phyloP scores from a whole-genome alignment of 1,140 invertebrate genomes.

The Drosophila trapezifrons region DNA sequence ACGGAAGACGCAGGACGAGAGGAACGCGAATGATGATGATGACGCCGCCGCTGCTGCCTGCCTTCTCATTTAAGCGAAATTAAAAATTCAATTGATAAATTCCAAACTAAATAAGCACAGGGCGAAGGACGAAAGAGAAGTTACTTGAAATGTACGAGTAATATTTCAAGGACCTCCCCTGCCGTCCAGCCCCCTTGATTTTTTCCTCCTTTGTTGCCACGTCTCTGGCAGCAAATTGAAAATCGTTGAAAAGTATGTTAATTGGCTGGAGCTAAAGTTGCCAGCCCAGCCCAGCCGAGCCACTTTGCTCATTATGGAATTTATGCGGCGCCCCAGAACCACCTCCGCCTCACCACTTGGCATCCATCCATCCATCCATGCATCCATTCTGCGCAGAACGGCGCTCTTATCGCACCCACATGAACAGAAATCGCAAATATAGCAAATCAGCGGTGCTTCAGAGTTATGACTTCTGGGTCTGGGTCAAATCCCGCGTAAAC shows the following conservation, averaged over 20 bases:
- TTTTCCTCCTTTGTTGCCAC: slow-evolving; percentile 43
- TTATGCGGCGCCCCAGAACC: slow-evolving; percentile 8
- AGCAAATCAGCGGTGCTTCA: slow-evolving; percentile 39
- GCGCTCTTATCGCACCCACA: slow-evolving; percentile 66
- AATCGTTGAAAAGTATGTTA: slow-evolving; percentile 68
- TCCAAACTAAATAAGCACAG: slow-evolving; percentile 45
- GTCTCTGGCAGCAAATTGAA: slow-evolving; percentile 51
- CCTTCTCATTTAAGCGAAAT: slow-evolving; percentile 61
- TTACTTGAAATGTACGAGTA: slow-evolving; percentile 34
- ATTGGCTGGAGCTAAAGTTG: slow-evolving; percentile 50
- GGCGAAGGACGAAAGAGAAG: slow-evolving; percentile 1
- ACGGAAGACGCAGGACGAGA: slow-evolving; percentile 10
- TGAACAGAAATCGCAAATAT: slow-evolving; percentile 17
- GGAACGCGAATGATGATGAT: slow-evolving; percentile 19
- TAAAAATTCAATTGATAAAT: slow-evolving; percentile 79
- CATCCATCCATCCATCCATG: neutral
- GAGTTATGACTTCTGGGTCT: slow-evolving; percentile 45
- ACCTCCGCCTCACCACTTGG: neutral
- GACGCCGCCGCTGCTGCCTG: slow-evolving; percentile 18
- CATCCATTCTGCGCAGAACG: slow-evolving; percentile 15
- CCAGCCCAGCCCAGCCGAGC: slow-evolving; percentile 1
- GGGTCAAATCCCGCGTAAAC: slow-evolving; percentile 65
- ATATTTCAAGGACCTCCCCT: slow-evolving; percentile 28
- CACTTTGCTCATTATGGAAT: slow-evolving; percentile 53
- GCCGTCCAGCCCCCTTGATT: slow-evolving; percentile 6